phyloP scores from a whole-genome alignment of 2,113 vertebrate genomes.

The Psephotus haematonotus region DNA sequence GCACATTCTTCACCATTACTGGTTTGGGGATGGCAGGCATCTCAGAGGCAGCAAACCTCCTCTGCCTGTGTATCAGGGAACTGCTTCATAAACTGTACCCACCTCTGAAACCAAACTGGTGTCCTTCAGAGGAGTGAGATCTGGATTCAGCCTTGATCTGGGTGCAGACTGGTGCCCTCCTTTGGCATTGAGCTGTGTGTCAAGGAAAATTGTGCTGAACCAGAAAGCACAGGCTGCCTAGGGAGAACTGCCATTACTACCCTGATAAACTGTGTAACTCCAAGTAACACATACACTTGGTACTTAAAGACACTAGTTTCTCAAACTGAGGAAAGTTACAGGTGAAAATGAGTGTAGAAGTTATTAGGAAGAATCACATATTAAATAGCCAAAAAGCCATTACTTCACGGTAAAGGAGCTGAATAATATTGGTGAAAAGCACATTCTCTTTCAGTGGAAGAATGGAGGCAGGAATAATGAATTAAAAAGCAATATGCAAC shows the following conservation, averaged over 20 bases:
- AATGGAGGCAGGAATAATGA: constrained; percentile 26
- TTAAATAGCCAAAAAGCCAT: constrained; percentile 1
- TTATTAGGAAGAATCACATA: not conserved
- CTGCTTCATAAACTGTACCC: not conserved
- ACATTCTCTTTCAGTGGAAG: not conserved
- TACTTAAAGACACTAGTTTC: not conserved
- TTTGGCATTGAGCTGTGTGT: not conserved
- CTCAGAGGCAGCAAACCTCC: not conserved
- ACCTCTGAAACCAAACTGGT: accelerated
- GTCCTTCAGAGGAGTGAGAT: not conserved
- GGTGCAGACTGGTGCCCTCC: not conserved
- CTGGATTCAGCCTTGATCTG: accelerated
- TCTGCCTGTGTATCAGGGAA: not conserved
- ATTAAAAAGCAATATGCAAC: constrained; percentile 54
- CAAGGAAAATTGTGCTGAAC: not conserved
- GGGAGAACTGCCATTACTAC: not conserved
- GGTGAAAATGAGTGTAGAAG: not conserved
- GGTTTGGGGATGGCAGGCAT: accelerated
- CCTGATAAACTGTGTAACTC: not conserved
- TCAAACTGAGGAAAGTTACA: not conserved
- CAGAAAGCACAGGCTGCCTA: not conserved
- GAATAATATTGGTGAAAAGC: constrained; percentile 14
- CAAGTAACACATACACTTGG: not conserved
- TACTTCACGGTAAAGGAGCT: not conserved
- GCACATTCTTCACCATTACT: accelerated